Percentiles rank a stretch among this genome's conserved stretches.
phyloP scores from a whole-genome alignment of 2,888 invertebrate species.

The Imbricaverruca yamaguchii region DNA sequence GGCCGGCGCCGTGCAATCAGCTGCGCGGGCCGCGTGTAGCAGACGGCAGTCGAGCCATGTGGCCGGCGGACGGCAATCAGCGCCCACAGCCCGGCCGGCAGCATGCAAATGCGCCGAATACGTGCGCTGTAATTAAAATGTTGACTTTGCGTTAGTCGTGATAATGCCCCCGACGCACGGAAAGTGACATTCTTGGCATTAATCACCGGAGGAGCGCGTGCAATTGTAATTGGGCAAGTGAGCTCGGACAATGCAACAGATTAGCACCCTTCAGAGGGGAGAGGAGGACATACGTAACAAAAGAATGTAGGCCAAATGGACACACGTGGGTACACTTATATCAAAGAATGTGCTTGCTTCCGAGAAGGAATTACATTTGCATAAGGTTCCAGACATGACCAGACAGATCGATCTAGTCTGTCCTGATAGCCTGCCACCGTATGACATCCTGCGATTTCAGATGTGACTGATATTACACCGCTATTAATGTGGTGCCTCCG shows the following conservation, averaged over 20 bases:
- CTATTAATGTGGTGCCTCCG: too few relatives aligned
- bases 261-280: neutral
- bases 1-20: neutral
- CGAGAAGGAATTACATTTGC: too few relatives aligned
- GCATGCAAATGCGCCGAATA: neutral
- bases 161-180: neutral
- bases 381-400: too few relatives aligned
- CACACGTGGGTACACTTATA: too few relatives aligned
- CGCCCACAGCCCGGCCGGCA: neutral
- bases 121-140: constrained; percentile 8
- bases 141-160: neutral
- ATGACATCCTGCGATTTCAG: too few relatives aligned
- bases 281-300: too few relatives aligned
- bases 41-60: too few relatives aligned
- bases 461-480: too few relatives aligned
- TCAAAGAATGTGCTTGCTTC: too few relatives aligned
- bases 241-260: neutral
- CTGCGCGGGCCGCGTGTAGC: neutral
- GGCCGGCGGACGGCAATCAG: neutral
- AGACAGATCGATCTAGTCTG: too few relatives aligned
- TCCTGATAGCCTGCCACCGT: too few relatives aligned
- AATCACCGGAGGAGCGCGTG: neutral
- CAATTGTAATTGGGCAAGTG: neutral
- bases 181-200: neutral
- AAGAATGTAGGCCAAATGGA: too few relatives aligned